Conservation (phyloP, 2,888 invertebrate genomes). For the Poecilus cupreus region DNA sequence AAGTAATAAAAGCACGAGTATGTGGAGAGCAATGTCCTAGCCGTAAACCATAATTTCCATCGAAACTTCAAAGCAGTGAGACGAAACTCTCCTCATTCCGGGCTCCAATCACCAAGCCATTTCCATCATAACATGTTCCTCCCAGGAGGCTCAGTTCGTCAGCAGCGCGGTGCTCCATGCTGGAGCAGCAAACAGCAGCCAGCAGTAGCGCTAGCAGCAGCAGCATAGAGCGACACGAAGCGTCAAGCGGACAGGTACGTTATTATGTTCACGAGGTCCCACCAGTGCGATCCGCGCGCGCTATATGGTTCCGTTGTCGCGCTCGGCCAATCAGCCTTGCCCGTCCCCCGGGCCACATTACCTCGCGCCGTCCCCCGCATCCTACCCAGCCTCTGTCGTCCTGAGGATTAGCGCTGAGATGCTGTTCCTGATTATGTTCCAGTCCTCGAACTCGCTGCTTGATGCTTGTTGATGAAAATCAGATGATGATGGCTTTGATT, state of each 20-base stretch:
- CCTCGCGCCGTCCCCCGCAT: not conserved
- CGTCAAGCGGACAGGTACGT: slow-evolving; percentile 33
- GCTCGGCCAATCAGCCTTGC: slow-evolving; percentile 56
- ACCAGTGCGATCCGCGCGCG: slow-evolving; percentile 36
- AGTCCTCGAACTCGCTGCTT: not conserved
- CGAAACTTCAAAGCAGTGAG: slow-evolving; percentile 7
- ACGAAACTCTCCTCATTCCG: not conserved
- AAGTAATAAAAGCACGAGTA: not conserved
- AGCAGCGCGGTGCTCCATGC: too few relatives aligned
- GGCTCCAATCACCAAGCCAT: slow-evolving; percentile 5
- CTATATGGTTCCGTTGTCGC: slow-evolving; percentile 55
- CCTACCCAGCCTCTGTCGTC: not conserved
- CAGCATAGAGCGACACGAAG: too few relatives aligned
- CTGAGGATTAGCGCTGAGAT: slow-evolving; percentile 47
- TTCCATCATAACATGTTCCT: slow-evolving; percentile 9
- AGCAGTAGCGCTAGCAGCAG: too few relatives aligned
- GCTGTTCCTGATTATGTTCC: slow-evolving; percentile 36
- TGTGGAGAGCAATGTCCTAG: not conserved
- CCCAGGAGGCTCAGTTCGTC: not conserved
- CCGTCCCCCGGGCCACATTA: slow-evolving; percentile 50
- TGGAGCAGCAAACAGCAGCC: too few relatives aligned
- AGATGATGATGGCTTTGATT: slow-evolving; percentile 23
- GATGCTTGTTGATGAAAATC: slow-evolving; percentile 21
- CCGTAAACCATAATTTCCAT: not conserved
- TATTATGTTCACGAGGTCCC: slow-evolving; percentile 53